These are phyloP conservation scores for Paraescarpia echinospica DNA, from an alignment of 1,140 invertebrate genomes.

Conservation along the genomic window DNA sequence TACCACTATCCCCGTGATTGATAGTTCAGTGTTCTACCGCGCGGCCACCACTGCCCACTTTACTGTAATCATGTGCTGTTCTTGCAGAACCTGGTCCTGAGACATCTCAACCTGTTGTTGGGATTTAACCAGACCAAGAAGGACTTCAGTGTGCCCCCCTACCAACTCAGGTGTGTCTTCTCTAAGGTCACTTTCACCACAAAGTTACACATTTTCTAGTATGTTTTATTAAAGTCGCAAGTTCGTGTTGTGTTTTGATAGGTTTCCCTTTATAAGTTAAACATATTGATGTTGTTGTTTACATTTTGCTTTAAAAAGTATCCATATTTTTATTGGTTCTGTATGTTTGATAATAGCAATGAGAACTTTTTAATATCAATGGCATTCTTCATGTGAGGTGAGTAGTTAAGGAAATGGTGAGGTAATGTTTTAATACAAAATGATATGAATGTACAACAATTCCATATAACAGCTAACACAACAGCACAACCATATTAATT, in stretches of 20 bases:
- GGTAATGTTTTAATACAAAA: neutral
- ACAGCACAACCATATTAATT: no score
- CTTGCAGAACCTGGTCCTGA: conserved; percentile 79
- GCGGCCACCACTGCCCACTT: no score
- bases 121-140: conserved; percentile 92
- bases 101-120: conserved; percentile 88
- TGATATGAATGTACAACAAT: neutral
- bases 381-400: neutral
- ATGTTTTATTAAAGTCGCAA: neutral
- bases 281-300: conserved; percentile 14
- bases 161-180: conserved; percentile 82
- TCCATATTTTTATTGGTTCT: neutral
- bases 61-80: neutral
- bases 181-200: neutral
- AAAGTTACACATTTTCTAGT: neutral
- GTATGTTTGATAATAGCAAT: neutral
- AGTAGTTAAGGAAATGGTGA: no score
- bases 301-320: neutral
- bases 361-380: neutral
- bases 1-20: no score
- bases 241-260: neutral
- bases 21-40: no score
- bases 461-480: neutral
- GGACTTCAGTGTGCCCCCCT: conserved; percentile 85
- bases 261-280: neutral